phyloP scores from a whole-genome alignment of 2,113 vertebrate genomes.

The Capreolus pygargus region DNA sequence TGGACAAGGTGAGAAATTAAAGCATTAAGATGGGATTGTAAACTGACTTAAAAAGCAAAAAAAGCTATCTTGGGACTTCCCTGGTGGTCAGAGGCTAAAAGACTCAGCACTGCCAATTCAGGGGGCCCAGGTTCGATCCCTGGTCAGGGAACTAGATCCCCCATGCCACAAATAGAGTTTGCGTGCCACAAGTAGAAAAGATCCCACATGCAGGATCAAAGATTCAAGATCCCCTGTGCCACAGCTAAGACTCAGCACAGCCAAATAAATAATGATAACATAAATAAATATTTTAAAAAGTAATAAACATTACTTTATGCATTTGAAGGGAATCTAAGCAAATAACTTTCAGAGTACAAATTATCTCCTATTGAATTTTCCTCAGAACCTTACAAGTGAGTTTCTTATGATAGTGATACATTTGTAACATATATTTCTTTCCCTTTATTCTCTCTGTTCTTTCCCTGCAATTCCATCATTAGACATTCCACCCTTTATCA shows the following conservation, averaged over 20 bases:
- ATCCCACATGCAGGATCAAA: not conserved
- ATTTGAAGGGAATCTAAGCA: conserved; percentile 21
- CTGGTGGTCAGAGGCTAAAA: not conserved
- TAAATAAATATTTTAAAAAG: not conserved
- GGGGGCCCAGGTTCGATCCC: not conserved
- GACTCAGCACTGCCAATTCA: not conserved
- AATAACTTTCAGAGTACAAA: not conserved
- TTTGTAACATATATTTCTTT: not conserved
- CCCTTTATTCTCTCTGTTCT: not conserved
- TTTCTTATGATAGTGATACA: not conserved
- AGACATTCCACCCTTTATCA: not conserved
- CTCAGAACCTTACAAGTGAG: not conserved
- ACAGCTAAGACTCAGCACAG: not conserved
- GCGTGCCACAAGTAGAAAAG: not conserved
- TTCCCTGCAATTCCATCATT: not conserved
- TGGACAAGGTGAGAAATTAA: conserved; percentile 21
- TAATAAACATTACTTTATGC: not conserved
- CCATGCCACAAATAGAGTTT: not conserved
- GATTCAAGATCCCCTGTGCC: not conserved
- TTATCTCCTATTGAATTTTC: not conserved
- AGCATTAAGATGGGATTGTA: conserved; percentile 52
- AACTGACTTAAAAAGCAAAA: not conserved
- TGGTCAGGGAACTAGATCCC: not conserved
- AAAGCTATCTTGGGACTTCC: not conserved
- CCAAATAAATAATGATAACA: not conserved